Evolutionary conservation across 2,113 vertebrate genomes (phyloP), one percentile per base, ranked within the genome.

Genomic region (Catagonus wagneri): DNA sequence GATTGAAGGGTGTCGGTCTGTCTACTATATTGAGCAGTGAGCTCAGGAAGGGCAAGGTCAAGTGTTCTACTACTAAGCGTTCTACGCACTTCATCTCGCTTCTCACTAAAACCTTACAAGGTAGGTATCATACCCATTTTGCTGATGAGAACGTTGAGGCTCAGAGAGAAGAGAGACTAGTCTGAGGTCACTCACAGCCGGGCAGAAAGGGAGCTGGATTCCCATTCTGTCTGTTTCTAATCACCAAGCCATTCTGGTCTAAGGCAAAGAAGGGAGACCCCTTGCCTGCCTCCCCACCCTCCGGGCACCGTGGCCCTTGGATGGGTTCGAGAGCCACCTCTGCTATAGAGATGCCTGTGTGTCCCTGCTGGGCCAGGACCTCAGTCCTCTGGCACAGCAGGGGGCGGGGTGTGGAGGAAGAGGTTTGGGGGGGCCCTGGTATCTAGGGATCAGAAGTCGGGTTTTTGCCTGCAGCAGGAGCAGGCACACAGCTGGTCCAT

Each of bases 391-490:
- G 32, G 56, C 39, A 7, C 32, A 68, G 20, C 68, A 65, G 20
- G 20, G 32, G 19, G 32, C 52, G 7, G 52, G n/a, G 20, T 16
- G 76, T n/a, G 32, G 52, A 25, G 54, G 80, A 90, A 81, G 86
- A 22, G 6, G 20, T 14, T 20, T 14, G 8, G 44, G 44, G 44
- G 39, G 34, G 14, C 17, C 32, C 71, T 44, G 63, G 81, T 16
- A 17, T 61, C 69, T 39, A 13, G 29, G 10, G 44, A 52, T 34
- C 3, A 50, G 72, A 60, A 16, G 20, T 27, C 5, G 0, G 5
- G 79, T n/a, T 27, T 56, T 14, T 50, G 22, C 4, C 27, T 0
- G 3, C 6, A 6, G 34, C 13, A 12, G 4, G 58, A 23, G 22
- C 69, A 23, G 83, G 72, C 12, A 7, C 27, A 5, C 3, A 3